A percentile compares a stretch with the other conserved stretches of the same genome.
phyloP scores from a whole-genome alignment of 2,797 vertebrate species.

The Melanotaenia maccullochi region DNA sequence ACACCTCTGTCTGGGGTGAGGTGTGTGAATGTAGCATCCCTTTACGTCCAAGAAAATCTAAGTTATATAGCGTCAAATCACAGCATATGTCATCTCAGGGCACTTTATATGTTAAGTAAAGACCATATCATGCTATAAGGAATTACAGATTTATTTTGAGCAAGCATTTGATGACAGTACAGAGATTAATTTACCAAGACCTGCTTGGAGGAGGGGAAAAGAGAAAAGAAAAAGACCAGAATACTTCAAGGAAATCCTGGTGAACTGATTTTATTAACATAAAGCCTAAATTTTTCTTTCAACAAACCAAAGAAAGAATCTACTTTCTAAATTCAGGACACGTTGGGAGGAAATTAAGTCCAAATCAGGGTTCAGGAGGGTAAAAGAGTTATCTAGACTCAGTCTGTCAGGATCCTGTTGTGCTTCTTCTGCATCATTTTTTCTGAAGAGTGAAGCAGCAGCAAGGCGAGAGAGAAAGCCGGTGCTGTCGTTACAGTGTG shows the following conservation, averaged over 20 bases:
- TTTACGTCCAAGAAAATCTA: neutral
- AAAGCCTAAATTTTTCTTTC: constrained; percentile 9
- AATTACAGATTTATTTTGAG: constrained; percentile 7
- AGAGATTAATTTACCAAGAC: constrained; percentile 2
- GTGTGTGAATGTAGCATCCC: neutral
- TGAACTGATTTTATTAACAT: constrained; percentile 9
- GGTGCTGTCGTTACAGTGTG: constrained; percentile 31
- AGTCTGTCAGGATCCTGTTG: constrained; percentile 45
- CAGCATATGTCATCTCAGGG: neutral
- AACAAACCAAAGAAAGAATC: neutral
- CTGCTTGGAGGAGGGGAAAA: neutral
- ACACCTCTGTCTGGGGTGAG: neutral
- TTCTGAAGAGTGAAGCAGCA: constrained; percentile 53
- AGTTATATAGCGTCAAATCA: neutral
- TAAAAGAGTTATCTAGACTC: constrained; percentile 49
- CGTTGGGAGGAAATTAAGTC: constrained; percentile 23
- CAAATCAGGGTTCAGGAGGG: constrained; percentile 45
- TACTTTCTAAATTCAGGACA: neutral
- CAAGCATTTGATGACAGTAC: neutral
- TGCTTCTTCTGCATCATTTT: constrained; percentile 25
- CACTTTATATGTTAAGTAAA: neutral
- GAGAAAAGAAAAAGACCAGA: neutral
- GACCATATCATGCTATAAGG: neutral
- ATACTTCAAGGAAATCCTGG: neutral
- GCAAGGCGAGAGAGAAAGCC: constrained; percentile 37